Percentiles rank a stretch among this genome's conserved stretches.
These are phyloP conservation scores for Narcine bancroftii DNA, from an alignment of 2,113 vertebrate species.

Conservation along the genomic window DNA sequence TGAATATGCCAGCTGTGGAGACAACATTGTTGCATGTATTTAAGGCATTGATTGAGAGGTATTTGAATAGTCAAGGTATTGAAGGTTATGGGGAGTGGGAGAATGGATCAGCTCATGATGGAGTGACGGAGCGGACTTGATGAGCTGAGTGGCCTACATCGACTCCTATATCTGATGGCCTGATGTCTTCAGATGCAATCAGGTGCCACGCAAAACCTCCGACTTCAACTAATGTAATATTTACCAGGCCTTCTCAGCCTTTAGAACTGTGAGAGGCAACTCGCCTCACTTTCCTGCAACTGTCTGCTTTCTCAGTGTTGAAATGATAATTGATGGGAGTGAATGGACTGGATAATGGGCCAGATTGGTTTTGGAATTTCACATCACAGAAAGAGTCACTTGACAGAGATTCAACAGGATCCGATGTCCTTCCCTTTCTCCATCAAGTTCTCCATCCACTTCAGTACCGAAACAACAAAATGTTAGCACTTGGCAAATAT, in stretches of 20 bases:
- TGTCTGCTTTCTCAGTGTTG: background rate
- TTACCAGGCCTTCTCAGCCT: background rate
- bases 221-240: background rate
- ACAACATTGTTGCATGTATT: too few relatives aligned
- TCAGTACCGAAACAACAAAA: background rate
- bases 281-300: background rate
- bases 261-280: background rate
- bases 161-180: too few relatives aligned
- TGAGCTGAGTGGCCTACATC: too few relatives aligned
- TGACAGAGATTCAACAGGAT: conserved; percentile 28
- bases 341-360: background rate
- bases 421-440: background rate
- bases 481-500: background rate
- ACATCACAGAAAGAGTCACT: conserved; percentile 9
- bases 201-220: background rate
- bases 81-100: too few relatives aligned
- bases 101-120: too few relatives aligned
- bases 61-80: too few relatives aligned
- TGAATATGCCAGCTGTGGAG: too few relatives aligned
- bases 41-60: too few relatives aligned
- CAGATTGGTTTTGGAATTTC: background rate
- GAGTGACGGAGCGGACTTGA: too few relatives aligned
- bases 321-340: background rate
- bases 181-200: background rate
- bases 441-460: conserved; percentile 10